Conservation (phyloP, 2,797 vertebrate genomes). For the Acridotheres tristis region DNA sequence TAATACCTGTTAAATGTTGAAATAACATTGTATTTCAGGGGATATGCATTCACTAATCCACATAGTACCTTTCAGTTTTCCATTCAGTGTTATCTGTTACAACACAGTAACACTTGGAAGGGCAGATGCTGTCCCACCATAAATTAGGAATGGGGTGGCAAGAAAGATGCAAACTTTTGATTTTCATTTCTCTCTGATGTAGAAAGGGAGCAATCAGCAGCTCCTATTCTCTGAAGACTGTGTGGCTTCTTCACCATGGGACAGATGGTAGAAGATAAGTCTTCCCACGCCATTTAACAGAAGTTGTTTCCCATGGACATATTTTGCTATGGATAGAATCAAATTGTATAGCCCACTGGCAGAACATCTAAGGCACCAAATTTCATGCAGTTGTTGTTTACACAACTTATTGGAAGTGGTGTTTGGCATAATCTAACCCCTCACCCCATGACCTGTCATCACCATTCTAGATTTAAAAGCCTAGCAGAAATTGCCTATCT, state of each 20-base stretch:
- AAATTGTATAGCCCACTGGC: neutral
- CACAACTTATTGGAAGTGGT: neutral
- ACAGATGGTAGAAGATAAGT: neutral
- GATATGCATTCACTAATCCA: neutral
- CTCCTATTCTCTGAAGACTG: neutral
- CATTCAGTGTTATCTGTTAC: neutral
- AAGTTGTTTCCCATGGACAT: neutral
- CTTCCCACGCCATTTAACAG: neutral
- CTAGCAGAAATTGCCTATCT: neutral
- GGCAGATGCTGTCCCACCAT: neutral
- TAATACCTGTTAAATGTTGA: neutral
- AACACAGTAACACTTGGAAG: neutral
- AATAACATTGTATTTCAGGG: neutral
- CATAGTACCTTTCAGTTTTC: neutral
- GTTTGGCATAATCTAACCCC: neutral
- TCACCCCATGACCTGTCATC: neutral
- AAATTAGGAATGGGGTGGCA: neutral
- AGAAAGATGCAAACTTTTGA: neutral
- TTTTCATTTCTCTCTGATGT: neutral
- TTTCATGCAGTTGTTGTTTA: neutral
- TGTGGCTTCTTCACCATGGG: neutral
- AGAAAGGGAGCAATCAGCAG: neutral
- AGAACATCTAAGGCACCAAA: neutral
- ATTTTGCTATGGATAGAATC: neutral
- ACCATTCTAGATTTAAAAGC: neutral